Conservation (phyloP, 2,888 invertebrate species). For the Lysandra coridon region DNA sequence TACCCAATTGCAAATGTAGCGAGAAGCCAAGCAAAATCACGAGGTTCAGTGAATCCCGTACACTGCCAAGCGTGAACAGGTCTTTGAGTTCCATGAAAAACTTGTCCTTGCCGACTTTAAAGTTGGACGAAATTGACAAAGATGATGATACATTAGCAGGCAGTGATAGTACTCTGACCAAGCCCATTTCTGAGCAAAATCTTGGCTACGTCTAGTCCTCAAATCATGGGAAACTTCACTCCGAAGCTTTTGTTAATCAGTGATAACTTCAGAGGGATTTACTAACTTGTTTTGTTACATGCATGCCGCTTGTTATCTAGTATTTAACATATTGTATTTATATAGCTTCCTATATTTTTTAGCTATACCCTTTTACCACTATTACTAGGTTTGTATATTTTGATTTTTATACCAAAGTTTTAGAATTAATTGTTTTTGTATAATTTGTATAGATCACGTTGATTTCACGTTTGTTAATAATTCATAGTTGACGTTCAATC, state of each 20-base stretch:
- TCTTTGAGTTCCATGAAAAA: conserved; percentile 64
- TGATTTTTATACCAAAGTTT: conserved; percentile 32
- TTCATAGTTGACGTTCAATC: conserved; percentile 40
- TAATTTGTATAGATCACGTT: conserved; percentile 55
- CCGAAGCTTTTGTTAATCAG: background rate
- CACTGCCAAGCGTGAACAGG: conserved; percentile 61
- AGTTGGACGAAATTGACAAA: conserved; percentile 60
- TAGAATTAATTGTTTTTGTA: conserved; percentile 40
- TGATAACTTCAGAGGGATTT: background rate
- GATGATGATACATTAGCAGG: conserved; percentile 62
- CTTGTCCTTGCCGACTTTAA: conserved; percentile 70
- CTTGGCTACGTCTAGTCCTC: conserved; percentile 76
- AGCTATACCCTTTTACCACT: background rate
- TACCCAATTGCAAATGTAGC: conserved; percentile 73
- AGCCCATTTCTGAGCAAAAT: conserved; percentile 78
- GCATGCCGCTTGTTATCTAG: conserved; percentile 21
- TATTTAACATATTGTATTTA: conserved; percentile 26
- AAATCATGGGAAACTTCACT: background rate
- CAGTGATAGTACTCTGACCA: conserved; percentile 54
- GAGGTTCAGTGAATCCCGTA: conserved; percentile 63
- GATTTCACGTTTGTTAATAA: conserved; percentile 56
- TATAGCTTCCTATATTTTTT: background rate
- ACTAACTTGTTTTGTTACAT: conserved; percentile 26
- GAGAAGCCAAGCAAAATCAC: conserved; percentile 52
- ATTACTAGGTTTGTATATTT: conserved; percentile 33